Percentiles rank a stretch among this genome's conserved stretches.
These are phyloP conservation scores for Aulostomus chinensis DNA, from an alignment of 2,797 vertebrate species.

Conservation along the genomic window DNA sequence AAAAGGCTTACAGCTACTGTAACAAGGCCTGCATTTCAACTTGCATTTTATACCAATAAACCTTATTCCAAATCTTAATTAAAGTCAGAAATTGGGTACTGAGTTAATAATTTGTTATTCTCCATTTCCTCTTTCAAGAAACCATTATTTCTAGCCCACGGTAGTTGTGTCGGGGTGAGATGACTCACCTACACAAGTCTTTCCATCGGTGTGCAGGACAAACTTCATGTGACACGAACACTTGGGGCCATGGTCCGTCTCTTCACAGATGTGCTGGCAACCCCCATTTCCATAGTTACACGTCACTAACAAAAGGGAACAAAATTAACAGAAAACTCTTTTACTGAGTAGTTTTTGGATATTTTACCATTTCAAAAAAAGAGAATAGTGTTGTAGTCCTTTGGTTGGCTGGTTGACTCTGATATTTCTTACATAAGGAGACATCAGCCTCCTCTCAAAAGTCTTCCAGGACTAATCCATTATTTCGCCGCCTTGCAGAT, in stretches of 20 bases:
- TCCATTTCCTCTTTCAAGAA: slow-evolving; percentile 35
- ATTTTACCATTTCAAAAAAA: too few relatives aligned
- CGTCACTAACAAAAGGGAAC: slow-evolving; percentile 85
- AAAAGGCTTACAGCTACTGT: slow-evolving; percentile 32
- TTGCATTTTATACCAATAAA: slow-evolving; percentile 29
- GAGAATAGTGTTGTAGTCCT: too few relatives aligned
- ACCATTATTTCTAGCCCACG: slow-evolving; percentile 31
- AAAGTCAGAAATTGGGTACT: slow-evolving; percentile 28
- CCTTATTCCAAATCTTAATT: slow-evolving; percentile 42
- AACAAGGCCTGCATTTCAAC: slow-evolving; percentile 31
- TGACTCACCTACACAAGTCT: slow-evolving; percentile 97
- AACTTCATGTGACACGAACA: slow-evolving; percentile 98
- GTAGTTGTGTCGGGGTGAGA: slow-evolving; percentile 36
- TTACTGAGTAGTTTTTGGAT: too few relatives aligned
- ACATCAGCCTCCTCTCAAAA: too few relatives aligned
- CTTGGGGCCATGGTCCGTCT: slow-evolving; percentile 93
- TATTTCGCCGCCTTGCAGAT: too few relatives aligned
- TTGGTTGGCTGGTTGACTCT: too few relatives aligned
- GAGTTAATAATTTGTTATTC: slow-evolving; percentile 25
- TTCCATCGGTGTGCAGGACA: slow-evolving; percentile 91
- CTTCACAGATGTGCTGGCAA: slow-evolving; percentile 97
- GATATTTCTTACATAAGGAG: too few relatives aligned
- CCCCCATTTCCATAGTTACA: slow-evolving; percentile 99
- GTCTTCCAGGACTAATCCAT: too few relatives aligned
- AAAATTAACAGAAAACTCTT: too few relatives aligned